phyloP scores from a whole-genome alignment of 2,888 invertebrate genomes.

The Machimus atricapillus region DNA sequence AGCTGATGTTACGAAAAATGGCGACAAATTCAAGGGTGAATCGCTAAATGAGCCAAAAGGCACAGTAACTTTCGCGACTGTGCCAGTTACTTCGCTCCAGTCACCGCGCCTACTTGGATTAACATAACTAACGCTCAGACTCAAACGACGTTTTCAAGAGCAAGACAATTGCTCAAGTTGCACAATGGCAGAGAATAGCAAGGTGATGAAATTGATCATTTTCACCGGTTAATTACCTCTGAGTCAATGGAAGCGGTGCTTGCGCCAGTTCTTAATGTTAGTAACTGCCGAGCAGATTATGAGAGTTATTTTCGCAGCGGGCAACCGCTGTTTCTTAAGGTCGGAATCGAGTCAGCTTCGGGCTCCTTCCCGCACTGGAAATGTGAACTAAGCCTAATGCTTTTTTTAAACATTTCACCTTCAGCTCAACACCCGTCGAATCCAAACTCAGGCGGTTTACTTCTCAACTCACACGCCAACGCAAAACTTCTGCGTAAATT shows the following conservation, averaged over 20 bases:
- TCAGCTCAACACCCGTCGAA: not conserved
- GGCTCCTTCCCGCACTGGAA: not conserved
- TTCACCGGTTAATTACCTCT: not conserved
- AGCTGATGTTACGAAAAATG: not conserved
- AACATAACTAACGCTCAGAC: not conserved
- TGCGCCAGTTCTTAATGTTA: not conserved
- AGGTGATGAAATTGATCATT: not conserved
- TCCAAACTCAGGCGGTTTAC: not conserved
- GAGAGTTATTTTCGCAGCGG: not conserved
- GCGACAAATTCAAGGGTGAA: constrained; percentile 5
- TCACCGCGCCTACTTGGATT: not conserved
- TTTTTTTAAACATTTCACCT: not conserved
- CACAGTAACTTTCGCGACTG: not conserved
- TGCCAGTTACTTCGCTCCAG: not conserved
- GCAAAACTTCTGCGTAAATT: not conserved
- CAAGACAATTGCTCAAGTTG: not conserved
- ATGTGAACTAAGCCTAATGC: not conserved
- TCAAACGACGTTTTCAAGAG: not conserved
- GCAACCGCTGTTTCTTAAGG: not conserved
- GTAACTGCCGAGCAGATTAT: not conserved
- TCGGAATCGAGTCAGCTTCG: not conserved
- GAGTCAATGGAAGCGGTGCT: not conserved
- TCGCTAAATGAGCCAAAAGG: not conserved
- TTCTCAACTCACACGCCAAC: not conserved
- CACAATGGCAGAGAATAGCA: not conserved